Base-by-base conservation (phyloP, 2,888 invertebrate species). In the Tribolium freemani region DNA sequence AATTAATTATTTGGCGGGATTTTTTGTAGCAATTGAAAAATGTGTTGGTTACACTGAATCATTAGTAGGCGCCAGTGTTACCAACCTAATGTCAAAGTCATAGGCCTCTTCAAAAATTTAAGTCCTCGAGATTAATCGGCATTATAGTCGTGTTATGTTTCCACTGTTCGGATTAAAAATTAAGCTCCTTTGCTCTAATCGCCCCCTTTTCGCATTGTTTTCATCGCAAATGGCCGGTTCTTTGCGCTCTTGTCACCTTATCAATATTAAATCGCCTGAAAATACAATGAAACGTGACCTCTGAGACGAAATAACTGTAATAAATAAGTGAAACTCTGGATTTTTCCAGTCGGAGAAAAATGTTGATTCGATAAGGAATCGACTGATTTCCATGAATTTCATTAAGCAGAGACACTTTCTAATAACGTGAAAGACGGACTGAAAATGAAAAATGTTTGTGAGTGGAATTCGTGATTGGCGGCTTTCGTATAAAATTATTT, bases 321-420 rank as follows among this genome's bases (percentile, higher is more conserved):
- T 51, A 60, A 60, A 60, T 60, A 48, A 60, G 10, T 30, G 60
- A 60, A 48, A 30, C 26, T 3, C 30, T 31, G 31, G 31, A 63
- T 63, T 63, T 51, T 60, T 48, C 30, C 48, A 48, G 48, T 10
- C 57, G 57, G n/a, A 11, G 57, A 20, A 50, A 16, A 31, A 60
- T 60, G 60, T 11, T 50, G 63, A 63, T 63, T 51, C 63, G 51
- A 61, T 61, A 61, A 44, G 0, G 20, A 13, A 58, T 58, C 58
- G 58, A 51, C 31, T 50, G 63, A 63, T 38, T 63, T 60, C 11
- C 63, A 63, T 63, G 63, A 63, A 63, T 63, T 63, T 63, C 63
- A 50, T 63, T 63, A 60, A 48, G 48, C 13, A 38, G 54, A 31
- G 50, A 31, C 63, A 63, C 45, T 48, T 46, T 48, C 45, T 26